A percentile compares a stretch with the other conserved stretches of the same genome.
phyloP scores from a whole-genome alignment of 2,888 invertebrate genomes.

The Tipula lateralis region DNA sequence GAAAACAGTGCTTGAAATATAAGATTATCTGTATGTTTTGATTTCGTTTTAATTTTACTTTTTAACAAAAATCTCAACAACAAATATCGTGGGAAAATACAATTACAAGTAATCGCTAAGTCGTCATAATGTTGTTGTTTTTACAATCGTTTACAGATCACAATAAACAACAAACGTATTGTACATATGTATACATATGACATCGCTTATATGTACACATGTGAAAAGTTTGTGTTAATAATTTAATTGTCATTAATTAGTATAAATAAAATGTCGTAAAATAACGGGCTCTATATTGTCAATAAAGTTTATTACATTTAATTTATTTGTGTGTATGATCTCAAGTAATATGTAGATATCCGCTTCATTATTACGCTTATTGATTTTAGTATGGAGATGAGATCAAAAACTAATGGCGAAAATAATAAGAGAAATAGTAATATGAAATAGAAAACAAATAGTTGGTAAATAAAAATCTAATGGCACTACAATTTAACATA shows the following conservation, averaged over 20 bases:
- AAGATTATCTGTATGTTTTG: neutral
- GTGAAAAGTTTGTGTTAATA: neutral
- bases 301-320: neutral
- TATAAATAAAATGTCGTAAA: neutral
- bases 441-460: too few relatives aligned
- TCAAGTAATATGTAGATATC: neutral
- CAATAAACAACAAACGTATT: neutral
- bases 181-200: neutral
- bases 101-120: neutral
- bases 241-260: neutral
- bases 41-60: neutral
- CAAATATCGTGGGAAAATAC: neutral
- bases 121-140: neutral
- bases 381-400: neutral
- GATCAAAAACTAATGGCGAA: neutral
- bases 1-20: too few relatives aligned
- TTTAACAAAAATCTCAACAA: neutral
- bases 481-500: neutral
- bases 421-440: too few relatives aligned
- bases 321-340: neutral
- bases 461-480: neutral
- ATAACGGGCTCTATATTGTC: neutral
- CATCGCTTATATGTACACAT: neutral
- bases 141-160: neutral
- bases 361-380: neutral